These are phyloP conservation scores for Eupithecia pulchellata DNA, from an alignment of 2,888 invertebrate species.

Conservation along the genomic window DNA sequence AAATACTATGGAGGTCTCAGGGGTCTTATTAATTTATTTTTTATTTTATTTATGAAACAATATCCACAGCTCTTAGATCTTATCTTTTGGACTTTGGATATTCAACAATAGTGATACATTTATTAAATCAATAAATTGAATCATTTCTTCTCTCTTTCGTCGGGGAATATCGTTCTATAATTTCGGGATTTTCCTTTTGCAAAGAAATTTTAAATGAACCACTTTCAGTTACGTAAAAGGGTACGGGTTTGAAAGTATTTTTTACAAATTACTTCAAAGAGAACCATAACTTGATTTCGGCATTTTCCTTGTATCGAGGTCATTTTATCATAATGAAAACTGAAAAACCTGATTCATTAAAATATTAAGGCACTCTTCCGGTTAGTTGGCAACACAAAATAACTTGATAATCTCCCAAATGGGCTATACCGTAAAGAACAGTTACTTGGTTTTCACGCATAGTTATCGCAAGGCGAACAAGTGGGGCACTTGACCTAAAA, in stretches of 20 bases:
- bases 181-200: background rate
- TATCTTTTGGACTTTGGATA: too few species aligned
- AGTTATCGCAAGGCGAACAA: constrained; percentile 42
- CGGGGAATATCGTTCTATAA: background rate
- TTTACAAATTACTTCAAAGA: background rate
- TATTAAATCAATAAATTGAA: background rate
- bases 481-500: constrained; percentile 48
- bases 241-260: background rate
- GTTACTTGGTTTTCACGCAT: constrained; percentile 9
- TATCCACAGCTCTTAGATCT: too few species aligned
- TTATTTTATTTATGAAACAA: too few species aligned
- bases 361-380: background rate
- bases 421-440: constrained; percentile 3
- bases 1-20: background rate
- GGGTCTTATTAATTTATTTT: too few species aligned
- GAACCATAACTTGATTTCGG: too few species aligned
- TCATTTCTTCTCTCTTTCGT: background rate
- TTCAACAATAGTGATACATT: background rate
- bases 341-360: background rate
- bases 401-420: constrained; percentile 3
- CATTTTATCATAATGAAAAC: background rate
- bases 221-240: background rate
- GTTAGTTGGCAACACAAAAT: background rate
- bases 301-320: too few species aligned
- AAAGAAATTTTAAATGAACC: background rate